A percentile compares a stretch with the other conserved stretches of the same genome.
Evolutionary conservation across 2,888 invertebrate genomes (phyloP).

Genomic region (Volucella bombylans): DNA sequence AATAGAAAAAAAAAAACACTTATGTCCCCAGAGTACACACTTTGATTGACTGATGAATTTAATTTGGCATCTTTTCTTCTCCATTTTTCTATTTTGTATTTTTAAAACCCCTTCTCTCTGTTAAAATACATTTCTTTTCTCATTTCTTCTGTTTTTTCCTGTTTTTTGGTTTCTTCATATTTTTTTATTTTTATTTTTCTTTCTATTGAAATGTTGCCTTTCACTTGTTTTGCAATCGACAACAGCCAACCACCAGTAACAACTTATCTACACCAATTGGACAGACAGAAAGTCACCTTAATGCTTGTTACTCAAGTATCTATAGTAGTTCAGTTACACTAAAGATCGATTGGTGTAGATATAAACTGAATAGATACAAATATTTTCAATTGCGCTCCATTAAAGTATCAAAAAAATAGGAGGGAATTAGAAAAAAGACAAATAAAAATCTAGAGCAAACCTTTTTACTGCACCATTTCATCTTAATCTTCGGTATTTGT

Average conservation of each 20-base stretch:
- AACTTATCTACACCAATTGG: slow-evolving; percentile 49
- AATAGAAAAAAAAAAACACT: slow-evolving; percentile 27
- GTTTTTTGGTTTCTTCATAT: slow-evolving; percentile 17
- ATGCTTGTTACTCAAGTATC: slow-evolving; percentile 49
- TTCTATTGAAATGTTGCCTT: slow-evolving; percentile 68
- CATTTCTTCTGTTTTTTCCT: background rate
- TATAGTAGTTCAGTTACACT: slow-evolving; percentile 59
- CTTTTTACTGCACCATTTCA: slow-evolving; percentile 30
- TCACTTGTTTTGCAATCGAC: slow-evolving; percentile 71
- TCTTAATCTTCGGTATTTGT: slow-evolving; percentile 28
- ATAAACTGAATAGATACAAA: slow-evolving; percentile 53
- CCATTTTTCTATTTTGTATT: background rate
- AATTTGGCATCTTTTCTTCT: slow-evolving; percentile 51
- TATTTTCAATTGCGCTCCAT: slow-evolving; percentile 39
- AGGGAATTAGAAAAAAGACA: slow-evolving; percentile 1
- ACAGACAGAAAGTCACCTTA: slow-evolving; percentile 62
- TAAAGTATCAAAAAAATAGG: background rate
- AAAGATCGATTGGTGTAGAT: slow-evolving; percentile 42
- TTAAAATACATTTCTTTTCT: too few relatives aligned
- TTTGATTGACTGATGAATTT: slow-evolving; percentile 61
- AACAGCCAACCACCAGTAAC: slow-evolving; percentile 29
- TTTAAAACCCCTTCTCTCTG: too few relatives aligned
- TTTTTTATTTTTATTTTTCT: slow-evolving; percentile 31
- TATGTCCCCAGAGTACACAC: slow-evolving; percentile 32
- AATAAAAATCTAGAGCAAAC: slow-evolving; percentile 49